A percentile compares a stretch with the other conserved stretches of the same genome.
Evolutionary conservation across 2,113 vertebrate species (phyloP).

Genomic region (Pachyramphus minor): DNA sequence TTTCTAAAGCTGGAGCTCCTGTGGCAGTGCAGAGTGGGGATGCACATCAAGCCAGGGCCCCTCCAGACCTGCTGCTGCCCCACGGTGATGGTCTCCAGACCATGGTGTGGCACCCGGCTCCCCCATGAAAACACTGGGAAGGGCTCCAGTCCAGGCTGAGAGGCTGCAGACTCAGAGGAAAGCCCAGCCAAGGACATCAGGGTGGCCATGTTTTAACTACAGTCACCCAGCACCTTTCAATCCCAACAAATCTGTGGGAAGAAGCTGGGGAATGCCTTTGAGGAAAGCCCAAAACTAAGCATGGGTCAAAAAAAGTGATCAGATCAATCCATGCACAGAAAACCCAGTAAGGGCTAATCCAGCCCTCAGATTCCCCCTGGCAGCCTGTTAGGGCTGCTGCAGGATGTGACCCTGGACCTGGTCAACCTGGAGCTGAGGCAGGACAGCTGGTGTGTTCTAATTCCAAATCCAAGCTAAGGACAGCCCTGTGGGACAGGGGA

Average conservation of each 20-base stretch:
- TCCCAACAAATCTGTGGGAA: background rate
- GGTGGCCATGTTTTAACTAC: background rate
- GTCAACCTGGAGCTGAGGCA: background rate
- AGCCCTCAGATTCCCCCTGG: background rate
- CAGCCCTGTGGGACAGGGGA: background rate
- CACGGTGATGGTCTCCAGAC: rapidly evolving
- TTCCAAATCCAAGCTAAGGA: background rate
- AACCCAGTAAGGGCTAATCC: background rate
- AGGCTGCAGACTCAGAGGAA: background rate
- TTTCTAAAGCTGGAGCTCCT: background rate
- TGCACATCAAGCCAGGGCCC: background rate
- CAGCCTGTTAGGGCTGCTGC: background rate
- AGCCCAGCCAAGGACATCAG: background rate
- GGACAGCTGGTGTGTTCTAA: background rate
- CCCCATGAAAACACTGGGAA: background rate
- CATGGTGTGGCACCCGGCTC: rapidly evolving
- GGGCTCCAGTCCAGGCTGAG: background rate
- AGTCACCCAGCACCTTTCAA: background rate
- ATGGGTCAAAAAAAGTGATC: background rate
- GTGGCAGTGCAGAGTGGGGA: background rate
- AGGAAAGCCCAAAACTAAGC: background rate
- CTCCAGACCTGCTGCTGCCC: background rate
- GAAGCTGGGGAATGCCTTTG: background rate
- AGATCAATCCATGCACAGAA: background rate
- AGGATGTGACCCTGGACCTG: background rate